Evolutionary conservation across 92 coral and sea anemone genomes (phyloP), one percentile per base, ranked within the genome.

Genomic region (Parazoanthus darwini): DNA sequence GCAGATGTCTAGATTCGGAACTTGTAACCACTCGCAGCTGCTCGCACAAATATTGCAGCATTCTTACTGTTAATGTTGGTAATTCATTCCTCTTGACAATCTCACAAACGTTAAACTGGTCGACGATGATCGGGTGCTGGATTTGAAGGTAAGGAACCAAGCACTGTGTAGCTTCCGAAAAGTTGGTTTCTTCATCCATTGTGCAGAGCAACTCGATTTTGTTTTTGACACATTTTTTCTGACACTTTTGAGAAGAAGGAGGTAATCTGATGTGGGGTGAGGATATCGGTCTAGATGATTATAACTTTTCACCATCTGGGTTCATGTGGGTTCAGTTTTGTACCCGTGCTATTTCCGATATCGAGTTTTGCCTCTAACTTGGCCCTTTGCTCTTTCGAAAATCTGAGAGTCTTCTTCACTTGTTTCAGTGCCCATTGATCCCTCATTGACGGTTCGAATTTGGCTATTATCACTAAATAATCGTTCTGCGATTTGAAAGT

Each of bases 351-450:
- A 46, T 78, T 46, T 78, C 82, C 65, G 82, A 78, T 78, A 78
- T 78, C 81, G 81, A 44, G 33, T 29, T 29, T 77, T 77, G 81
- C 81, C 81, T 77, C 81, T 77, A 77, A 77, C 56, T 77, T 39
- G 81, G 59, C 81, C 81, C 59, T 77, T 77, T 77, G 81, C 81
- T 77, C 59, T 42, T 77, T 77, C 81, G 81, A 77, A 77, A 77
- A 78, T 10, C 81, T 78, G 81, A 78, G 81, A 65, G 81, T 78
- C 81, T 78, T 78, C 81, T 78, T 78, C 81, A 78, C 81, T 78
- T 78, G 25, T 78, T 78, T 78, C 81, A 44, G 81, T 44, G 81
- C 81, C 81, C 81, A 78, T 78, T 78, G 81, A 78, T 78, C 81
- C 81, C 81, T 78, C 81, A 44, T 44, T 78, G 81, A 78, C 81